Evolutionary conservation across 2,113 vertebrate genomes (phyloP), one percentile per base, ranked within the genome.

Genomic region (Lipotes vexillifer): DNA sequence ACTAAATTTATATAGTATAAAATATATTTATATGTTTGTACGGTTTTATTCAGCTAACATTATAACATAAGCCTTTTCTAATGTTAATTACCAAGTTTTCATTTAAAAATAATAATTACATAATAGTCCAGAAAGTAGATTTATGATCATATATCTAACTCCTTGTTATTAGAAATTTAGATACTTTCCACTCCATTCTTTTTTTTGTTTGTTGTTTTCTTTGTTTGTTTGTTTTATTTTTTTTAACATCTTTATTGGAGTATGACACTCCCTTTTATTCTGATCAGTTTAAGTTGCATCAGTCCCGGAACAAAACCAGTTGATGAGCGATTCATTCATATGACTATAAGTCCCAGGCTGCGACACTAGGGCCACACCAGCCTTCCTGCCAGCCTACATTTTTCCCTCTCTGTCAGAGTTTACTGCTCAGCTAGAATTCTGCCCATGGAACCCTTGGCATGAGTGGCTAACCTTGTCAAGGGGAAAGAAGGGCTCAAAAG

Each of bases 381-480:
- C 15, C 69, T 94, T 94, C 74, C 46, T 41, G 38, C 57, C 36
- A 94, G 69, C 31, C 72, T 83, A 18, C 52, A 63, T 83, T 97
- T 96, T 96, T 97, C 69, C 91, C 85, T 91, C 82, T 97, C 41
- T 93, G 59, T 94, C 78, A 87, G 74, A 27, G 65, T 86, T 96
- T 97, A 93, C 69, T 71, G 90, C 88, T 97, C 92, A n/a, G 85
- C 80, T 96, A 97, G 93, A 94, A 96, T 90, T 97, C 96, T 93
- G 83, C 94, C 93, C 85, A 96, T 41, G 8, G 90, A 98, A 98
- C 94, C 95, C 94, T 98, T 98, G 98, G 98, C 98, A 98, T 96
- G 97, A 98, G 97, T 83, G 85, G 90, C 96, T 99, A 98, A 98
- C 98, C 98, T 98, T 98, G 98, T 98, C 98, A 98, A 97, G 86